These are phyloP conservation scores for Eulemur rubriventer DNA, from an alignment of 2,797 vertebrate species.

Conservation along the genomic window DNA sequence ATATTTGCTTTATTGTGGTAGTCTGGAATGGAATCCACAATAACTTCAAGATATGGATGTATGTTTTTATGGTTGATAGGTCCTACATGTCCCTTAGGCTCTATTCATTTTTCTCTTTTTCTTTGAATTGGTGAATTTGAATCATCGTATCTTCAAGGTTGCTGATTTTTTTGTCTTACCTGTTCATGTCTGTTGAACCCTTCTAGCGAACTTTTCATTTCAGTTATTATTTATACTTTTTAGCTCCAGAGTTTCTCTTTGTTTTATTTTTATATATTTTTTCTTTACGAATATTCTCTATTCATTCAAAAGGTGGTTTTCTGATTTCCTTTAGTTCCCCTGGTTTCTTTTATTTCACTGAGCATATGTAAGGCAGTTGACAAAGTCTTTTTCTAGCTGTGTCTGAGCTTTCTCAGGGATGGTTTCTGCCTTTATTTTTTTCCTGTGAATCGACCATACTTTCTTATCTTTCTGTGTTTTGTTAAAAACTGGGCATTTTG, in stretches of 20 bases:
- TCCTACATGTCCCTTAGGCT: not conserved
- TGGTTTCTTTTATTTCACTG: not conserved
- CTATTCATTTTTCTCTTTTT: not conserved
- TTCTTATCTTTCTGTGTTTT: not conserved
- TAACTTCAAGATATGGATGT: not conserved
- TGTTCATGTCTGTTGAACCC: not conserved
- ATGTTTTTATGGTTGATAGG: not conserved
- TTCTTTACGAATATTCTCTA: not conserved
- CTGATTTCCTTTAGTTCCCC: not conserved
- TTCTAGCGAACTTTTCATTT: not conserved
- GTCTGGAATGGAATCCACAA: not conserved
- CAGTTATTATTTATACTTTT: not conserved
- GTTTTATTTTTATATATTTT: not conserved
- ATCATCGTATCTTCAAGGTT: not conserved
- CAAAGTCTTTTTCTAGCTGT: not conserved
- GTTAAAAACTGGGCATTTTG: not conserved
- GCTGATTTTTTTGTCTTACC: not conserved
- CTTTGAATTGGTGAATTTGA: not conserved
- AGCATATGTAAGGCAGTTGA: not conserved
- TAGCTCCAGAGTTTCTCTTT: not conserved
- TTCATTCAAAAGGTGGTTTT: not conserved
- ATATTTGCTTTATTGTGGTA: not conserved
- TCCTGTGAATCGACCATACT: not conserved
- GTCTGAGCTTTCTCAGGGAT: not conserved
- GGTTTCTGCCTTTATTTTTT: not conserved